Evolutionary conservation across 2,797 vertebrate genomes (phyloP).

Genomic region (Eupleurogrammus muticus): DNA sequence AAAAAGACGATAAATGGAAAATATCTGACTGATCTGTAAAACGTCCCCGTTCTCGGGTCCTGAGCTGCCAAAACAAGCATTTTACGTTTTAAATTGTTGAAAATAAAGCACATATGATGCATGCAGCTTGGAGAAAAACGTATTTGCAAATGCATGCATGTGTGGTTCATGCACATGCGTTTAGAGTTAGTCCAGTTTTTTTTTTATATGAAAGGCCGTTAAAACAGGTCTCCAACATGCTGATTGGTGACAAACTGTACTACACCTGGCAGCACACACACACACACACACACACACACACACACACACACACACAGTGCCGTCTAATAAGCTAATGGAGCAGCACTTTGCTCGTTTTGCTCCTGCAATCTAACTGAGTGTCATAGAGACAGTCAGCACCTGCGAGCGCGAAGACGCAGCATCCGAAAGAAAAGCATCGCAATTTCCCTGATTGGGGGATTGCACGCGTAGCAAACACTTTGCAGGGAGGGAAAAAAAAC

Average conservation of each 20-base stretch:
- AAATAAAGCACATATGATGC: constrained; percentile 15
- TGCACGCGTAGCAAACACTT: constrained; percentile 8
- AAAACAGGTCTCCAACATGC: constrained; percentile 13
- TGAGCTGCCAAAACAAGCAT: constrained; percentile 53
- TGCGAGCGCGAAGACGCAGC: constrained; percentile 31
- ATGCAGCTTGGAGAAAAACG: constrained; percentile 2
- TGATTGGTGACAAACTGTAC: constrained; percentile 23
- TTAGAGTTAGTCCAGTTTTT: constrained; percentile 22
- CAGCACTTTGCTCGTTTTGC: constrained; percentile 43
- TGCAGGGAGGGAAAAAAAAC: constrained; percentile 2
- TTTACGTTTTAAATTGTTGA: too few species aligned
- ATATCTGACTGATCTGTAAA: constrained; percentile 41
- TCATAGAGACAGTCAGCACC: constrained; percentile 49
- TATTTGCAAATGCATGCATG: background rate
- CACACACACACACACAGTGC: constrained; percentile 10
- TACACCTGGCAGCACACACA: constrained; percentile 18
- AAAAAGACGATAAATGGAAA: constrained; percentile 45
- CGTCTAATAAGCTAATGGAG: constrained; percentile 58
- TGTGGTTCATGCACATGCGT: background rate
- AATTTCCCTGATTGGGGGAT: constrained; percentile 31
- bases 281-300: constrained; percentile 2
- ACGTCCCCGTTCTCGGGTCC: constrained; percentile 30
- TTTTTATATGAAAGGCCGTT: constrained; percentile 1
- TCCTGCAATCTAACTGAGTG: constrained; percentile 57
- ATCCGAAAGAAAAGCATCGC: constrained; percentile 40